Evolutionary conservation across 2,797 vertebrate species (phyloP).

Genomic region (Buceros bicornis): DNA sequence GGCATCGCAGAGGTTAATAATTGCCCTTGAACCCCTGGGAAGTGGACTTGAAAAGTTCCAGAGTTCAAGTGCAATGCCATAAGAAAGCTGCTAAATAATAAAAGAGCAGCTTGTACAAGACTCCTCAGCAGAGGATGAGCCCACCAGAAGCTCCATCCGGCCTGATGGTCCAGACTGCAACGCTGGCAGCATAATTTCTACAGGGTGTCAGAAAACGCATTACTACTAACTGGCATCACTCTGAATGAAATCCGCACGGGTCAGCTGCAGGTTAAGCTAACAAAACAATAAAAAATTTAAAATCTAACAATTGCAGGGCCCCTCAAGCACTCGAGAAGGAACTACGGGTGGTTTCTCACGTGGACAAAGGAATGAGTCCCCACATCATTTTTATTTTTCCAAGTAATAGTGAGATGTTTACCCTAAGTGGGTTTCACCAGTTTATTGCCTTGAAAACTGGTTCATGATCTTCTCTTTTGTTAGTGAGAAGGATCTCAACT

Average conservation of each 20-base stretch:
- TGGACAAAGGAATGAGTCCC: slow-evolving; percentile 24
- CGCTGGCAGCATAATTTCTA: slow-evolving; percentile 31
- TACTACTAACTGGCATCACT: slow-evolving; percentile 63
- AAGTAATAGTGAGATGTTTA: background rate
- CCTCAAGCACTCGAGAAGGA: slow-evolving; percentile 50
- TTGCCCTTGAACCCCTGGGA: slow-evolving; percentile 53
- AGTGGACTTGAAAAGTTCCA: slow-evolving; percentile 64
- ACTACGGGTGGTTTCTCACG: slow-evolving; percentile 46
- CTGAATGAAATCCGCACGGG: slow-evolving; percentile 80
- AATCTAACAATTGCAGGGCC: slow-evolving; percentile 79
- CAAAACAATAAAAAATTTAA: slow-evolving; percentile 92
- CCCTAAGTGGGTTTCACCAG: slow-evolving; percentile 6
- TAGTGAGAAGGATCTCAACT: background rate
- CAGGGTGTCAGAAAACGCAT: slow-evolving; percentile 78
- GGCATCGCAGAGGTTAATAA: slow-evolving; percentile 29
- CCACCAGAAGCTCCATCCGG: background rate
- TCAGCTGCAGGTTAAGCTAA: slow-evolving; percentile 91
- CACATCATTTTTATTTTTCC: background rate
- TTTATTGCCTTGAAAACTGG: background rate
- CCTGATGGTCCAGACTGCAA: background rate
- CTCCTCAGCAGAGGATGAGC: slow-evolving; percentile 18
- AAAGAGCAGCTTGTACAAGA: slow-evolving; percentile 58
- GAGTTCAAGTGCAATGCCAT: slow-evolving; percentile 57
- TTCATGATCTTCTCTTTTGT: background rate
- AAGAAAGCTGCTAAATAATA: slow-evolving; percentile 76